Evolutionary conservation across 2,888 invertebrate genomes (phyloP).

Genomic region (Zaprionus obscuricornis): DNA sequence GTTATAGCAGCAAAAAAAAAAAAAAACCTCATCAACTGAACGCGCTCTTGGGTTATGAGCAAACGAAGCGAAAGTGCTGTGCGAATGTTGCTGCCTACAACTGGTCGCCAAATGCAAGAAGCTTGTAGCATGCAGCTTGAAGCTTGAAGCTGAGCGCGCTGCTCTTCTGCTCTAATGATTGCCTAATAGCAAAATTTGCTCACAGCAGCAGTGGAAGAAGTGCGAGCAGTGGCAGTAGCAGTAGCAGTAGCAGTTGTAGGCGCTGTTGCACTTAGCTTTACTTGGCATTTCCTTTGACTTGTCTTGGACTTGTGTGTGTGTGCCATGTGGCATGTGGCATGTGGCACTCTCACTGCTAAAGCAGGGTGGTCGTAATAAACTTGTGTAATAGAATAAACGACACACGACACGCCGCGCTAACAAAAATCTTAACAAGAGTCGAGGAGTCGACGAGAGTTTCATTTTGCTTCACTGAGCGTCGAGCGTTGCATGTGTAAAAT

Average conservation of each 20-base stretch:
- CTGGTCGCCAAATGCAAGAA: too few species aligned
- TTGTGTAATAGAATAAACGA: constrained; percentile 80
- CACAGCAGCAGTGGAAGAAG: too few species aligned
- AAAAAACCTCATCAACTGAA: constrained; percentile 15
- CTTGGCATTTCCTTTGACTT: constrained; percentile 19
- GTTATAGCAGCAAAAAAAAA: too few species aligned
- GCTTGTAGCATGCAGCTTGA: too few species aligned
- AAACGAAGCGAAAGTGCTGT: constrained; percentile 47
- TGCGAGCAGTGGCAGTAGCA: constrained; percentile 19
- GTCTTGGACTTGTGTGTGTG: constrained; percentile 61
- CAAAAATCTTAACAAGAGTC: constrained; percentile 55
- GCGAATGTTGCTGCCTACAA: not conserved
- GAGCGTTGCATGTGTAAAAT: not conserved
- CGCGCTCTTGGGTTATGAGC: constrained; percentile 45
- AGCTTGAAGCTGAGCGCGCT: too few species aligned
- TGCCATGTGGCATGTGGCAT: too few species aligned
- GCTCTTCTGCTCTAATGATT: constrained; percentile 75
- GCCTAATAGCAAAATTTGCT: constrained; percentile 76
- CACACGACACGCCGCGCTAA: constrained; percentile 60
- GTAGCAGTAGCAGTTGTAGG: constrained; percentile 13
- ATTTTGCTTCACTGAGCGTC: constrained; percentile 36
- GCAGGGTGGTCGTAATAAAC: constrained; percentile 71
- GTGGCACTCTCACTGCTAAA: constrained; percentile 68
- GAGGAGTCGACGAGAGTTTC: too few species aligned
- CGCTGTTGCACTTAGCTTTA: not conserved